Evolutionary conservation across 2,113 vertebrate species (phyloP).

Genomic region (Heteronetta atricapilla): DNA sequence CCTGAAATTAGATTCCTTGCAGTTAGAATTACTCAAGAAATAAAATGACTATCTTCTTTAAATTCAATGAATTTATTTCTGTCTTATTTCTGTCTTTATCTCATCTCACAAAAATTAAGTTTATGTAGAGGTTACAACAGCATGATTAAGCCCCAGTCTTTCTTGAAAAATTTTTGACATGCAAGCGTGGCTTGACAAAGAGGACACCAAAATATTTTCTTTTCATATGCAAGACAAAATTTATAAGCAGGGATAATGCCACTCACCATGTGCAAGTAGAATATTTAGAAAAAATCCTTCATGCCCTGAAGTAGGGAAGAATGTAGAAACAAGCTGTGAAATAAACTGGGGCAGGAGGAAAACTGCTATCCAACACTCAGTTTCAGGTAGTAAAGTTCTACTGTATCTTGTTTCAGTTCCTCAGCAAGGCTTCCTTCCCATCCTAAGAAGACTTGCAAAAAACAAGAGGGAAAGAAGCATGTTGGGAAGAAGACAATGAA

Average conservation of each 20-base stretch:
- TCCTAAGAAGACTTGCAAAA: neutral
- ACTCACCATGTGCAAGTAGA: neutral
- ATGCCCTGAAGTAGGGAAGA: neutral
- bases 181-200: neutral
- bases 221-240: neutral
- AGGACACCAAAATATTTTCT: neutral
- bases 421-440: neutral
- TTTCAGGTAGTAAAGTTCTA: neutral
- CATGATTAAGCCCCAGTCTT: neutral
- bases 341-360: neutral
- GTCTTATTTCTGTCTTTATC: neutral
- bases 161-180: neutral
- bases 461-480: neutral
- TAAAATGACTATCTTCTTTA: neutral
- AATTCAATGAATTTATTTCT: neutral
- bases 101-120: neutral
- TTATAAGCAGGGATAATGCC: neutral
- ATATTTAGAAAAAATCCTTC: neutral
- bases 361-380: neutral
- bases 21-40: neutral
- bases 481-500: fast-evolving
- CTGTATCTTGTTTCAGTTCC: conserved; percentile 8
- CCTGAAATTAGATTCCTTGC: neutral
- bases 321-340: neutral
- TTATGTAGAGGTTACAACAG: neutral